Conservation (phyloP, 2,113 vertebrate genomes). For the Tyrannus savana region DNA sequence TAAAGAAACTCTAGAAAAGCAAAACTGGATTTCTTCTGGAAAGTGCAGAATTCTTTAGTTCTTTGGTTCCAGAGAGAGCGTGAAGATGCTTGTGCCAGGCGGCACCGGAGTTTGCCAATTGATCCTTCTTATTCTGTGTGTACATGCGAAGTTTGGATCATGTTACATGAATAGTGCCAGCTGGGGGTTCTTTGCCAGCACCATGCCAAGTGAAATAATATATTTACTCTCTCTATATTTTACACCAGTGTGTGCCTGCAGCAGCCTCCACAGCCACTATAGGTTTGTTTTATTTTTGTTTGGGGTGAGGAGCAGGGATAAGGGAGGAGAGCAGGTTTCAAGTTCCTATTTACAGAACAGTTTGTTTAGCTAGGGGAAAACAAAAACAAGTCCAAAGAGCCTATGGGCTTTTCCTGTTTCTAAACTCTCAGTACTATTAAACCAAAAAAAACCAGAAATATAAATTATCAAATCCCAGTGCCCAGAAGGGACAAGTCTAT, state of each 20-base stretch:
- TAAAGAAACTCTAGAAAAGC: slow-evolving; percentile 76
- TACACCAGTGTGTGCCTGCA: slow-evolving; percentile 99
- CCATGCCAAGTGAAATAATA: slow-evolving; percentile 94
- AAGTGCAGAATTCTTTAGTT: slow-evolving; percentile 82
- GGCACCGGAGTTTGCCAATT: slow-evolving; percentile 98
- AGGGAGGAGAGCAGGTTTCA: slow-evolving; percentile 82
- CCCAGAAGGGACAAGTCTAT: slow-evolving; percentile 75
- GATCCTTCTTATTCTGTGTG: slow-evolving; percentile 90
- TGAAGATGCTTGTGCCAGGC: slow-evolving; percentile 87
- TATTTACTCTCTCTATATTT: slow-evolving; percentile 91
- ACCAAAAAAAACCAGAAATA: slow-evolving; percentile 79
- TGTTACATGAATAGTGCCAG: slow-evolving; percentile 93
- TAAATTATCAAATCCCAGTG: slow-evolving; percentile 76
- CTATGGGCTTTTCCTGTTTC: slow-evolving; percentile 82
- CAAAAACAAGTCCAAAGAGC: slow-evolving; percentile 84
- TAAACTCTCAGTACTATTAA: slow-evolving; percentile 83
- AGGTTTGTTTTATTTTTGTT: slow-evolving; percentile 81
- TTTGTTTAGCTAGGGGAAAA: slow-evolving; percentile 77
- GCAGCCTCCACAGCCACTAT: slow-evolving; percentile 87
- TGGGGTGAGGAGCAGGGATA: slow-evolving; percentile 79
- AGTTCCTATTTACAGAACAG: slow-evolving; percentile 78
- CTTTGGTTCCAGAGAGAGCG: slow-evolving; percentile 84
- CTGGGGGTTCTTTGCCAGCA: slow-evolving; percentile 87
- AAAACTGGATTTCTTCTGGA: slow-evolving; percentile 82
- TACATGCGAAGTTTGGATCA: slow-evolving; percentile 94